Base-by-base conservation (phyloP, 2,888 invertebrate genomes). In the Prosapia bicincta region DNA sequence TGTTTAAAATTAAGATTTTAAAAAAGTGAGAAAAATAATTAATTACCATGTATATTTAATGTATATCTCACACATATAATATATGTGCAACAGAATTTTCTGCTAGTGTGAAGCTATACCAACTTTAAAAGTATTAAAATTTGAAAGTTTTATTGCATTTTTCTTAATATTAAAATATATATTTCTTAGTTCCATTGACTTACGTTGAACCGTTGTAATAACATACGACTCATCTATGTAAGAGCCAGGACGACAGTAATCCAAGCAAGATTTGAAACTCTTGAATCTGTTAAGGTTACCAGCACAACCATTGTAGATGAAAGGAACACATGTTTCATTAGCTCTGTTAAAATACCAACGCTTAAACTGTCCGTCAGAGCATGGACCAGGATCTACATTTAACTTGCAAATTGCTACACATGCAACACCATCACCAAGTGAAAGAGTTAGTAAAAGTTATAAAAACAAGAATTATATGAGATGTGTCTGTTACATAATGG, bases 201-300 rank as follows among this genome's bases (percentile, higher is more conserved):
- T 65, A 76, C 78, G 78, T 15, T 71, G 67, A 23, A 65, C 38
- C 68, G 72, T n/a, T 28, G n/a, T n/a, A n/a, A n/a, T n/a, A n/a
- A n/a, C n/a, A n/a, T n/a, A n/a, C 6, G 38, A 20, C 26, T 26
- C 25, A 26, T 25, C 28, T 67, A 66, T 68, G 20, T 43, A 26
- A 10, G 54, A 54, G 26, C 74, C 78, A 10, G 74, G 82, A 78
- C 82, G 82, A 85, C 92, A 92, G 84, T 87, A 88, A 79, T 87
- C 86, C 83, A 88, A 85, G 85, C 95, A 95, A 82, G 90, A 88
- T 82, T 90, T 89, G 85, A 89, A 90, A 75, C 91, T 89, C 84
- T 86, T 88, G 89, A 95, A 96, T 87, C 92, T 92, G 88, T 97
- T 97, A 83, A 88, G 89, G 86, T 94, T 95, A 82, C 96, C 96